Conservation (phyloP, 2,888 invertebrate species). For the Archaeoteleia sp. region DNA sequence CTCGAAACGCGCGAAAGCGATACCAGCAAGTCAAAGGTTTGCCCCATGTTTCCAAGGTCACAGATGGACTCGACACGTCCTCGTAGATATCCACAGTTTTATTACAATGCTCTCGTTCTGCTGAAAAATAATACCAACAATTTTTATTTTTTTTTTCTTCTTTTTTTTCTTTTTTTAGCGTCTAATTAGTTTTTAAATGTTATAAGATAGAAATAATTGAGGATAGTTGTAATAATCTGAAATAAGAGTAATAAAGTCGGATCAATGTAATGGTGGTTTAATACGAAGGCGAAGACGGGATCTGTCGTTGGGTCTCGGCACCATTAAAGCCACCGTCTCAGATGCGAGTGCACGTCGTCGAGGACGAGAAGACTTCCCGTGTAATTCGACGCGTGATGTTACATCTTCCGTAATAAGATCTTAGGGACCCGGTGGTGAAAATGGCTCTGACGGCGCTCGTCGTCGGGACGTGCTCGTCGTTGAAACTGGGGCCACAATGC, state of each 20-base stretch:
- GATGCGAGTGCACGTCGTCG: slow-evolving; percentile 10
- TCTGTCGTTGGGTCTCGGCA: not conserved
- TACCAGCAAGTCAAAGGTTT: slow-evolving; percentile 93
- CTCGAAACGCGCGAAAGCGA: slow-evolving; percentile 90
- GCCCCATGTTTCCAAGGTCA: slow-evolving; percentile 87
- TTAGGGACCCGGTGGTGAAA: slow-evolving; percentile 52
- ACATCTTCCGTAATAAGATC: slow-evolving; percentile 61
- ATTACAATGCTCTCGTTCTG: slow-evolving; percentile 91
- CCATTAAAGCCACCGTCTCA: slow-evolving; percentile 14
- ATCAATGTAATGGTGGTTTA: too few species aligned
- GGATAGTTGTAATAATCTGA: too few species aligned
- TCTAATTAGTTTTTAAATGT: too few species aligned
- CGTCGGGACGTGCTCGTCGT: slow-evolving; percentile 35
- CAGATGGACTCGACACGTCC: slow-evolving; percentile 91
- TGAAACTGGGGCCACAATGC: slow-evolving; percentile 41
- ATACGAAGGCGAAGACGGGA: too few species aligned
- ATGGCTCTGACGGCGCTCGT: slow-evolving; percentile 47
- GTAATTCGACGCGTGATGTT: slow-evolving; percentile 61
- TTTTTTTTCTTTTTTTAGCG: too few species aligned
- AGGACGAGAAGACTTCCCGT: slow-evolving; percentile 33
- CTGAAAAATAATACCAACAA: too few species aligned
- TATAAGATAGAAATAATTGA: too few species aligned
- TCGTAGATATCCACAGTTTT: slow-evolving; percentile 96
- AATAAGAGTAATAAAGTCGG: too few species aligned
- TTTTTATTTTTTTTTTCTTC: too few species aligned